Evolutionary conservation across 2,113 vertebrate species (phyloP).

Genomic region (Andinoacara biseriatus): DNA sequence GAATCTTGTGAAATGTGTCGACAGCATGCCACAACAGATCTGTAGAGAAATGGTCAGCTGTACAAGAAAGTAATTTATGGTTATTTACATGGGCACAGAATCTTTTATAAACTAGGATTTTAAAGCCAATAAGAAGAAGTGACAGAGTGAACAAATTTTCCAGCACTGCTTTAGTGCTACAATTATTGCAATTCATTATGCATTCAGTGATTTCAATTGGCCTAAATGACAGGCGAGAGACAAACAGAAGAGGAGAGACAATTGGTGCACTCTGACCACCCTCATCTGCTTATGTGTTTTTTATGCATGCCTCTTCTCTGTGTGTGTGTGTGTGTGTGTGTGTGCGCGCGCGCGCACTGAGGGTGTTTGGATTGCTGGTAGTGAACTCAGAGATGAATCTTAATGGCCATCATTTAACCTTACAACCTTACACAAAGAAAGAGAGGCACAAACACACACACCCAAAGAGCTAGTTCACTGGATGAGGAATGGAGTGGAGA

Average conservation of each 20-base stretch:
- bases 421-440: conserved; percentile 39
- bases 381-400: conserved; percentile 69
- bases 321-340: conserved; percentile 23
- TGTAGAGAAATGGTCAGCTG: conserved; percentile 19
- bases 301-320: background rate
- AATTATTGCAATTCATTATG: conserved; percentile 65
- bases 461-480: conserved; percentile 47
- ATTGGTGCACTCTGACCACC: conserved; percentile 49
- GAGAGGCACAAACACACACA: conserved; percentile 2
- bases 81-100: conserved; percentile 11
- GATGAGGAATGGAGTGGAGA: conserved; percentile 47
- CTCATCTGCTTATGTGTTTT: conserved; percentile 27
- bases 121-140: conserved; percentile 10
- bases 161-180: conserved; percentile 14
- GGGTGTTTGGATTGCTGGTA: conserved; percentile 39
- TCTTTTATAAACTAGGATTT: conserved; percentile 24
- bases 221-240: conserved; percentile 56
- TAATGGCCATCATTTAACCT: conserved; percentile 72
- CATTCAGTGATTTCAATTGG: conserved; percentile 52
- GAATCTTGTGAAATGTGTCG: conserved; percentile 41
- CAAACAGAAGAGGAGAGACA: conserved; percentile 54
- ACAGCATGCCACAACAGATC: conserved; percentile 52
- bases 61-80: conserved; percentile 32
- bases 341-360: background rate
- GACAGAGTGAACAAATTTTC: conserved; percentile 5